phyloP scores from a whole-genome alignment of 2,113 vertebrate genomes.

The Daubentonia madagascariensis region DNA sequence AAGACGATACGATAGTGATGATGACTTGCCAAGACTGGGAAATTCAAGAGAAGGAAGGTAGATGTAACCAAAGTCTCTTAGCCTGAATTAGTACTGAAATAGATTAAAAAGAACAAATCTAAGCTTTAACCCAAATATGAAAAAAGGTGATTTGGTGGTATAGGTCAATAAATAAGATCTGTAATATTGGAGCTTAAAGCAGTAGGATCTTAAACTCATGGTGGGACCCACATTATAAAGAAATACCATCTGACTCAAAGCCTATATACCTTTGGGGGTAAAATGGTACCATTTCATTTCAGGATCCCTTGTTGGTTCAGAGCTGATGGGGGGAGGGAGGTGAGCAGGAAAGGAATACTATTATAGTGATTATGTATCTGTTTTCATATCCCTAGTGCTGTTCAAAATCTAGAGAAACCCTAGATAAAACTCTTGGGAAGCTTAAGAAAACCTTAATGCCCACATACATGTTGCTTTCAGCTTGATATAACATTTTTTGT shows the following conservation, averaged over 20 bases:
- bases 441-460: neutral
- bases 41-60: conserved; percentile 89
- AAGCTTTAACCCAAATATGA: neutral
- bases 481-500: neutral
- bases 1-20: conserved; percentile 95
- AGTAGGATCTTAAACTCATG: neutral
- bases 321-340: neutral
- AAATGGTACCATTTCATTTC: conserved; percentile 9
- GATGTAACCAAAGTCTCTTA: neutral
- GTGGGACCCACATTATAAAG: neutral
- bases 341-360: neutral
- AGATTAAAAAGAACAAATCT: neutral
- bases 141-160: neutral
- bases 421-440: neutral
- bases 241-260: neutral
- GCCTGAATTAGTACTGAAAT: neutral
- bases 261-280: neutral
- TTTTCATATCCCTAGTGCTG: neutral
- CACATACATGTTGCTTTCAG: neutral
- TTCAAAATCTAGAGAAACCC: neutral
- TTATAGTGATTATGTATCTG: neutral
- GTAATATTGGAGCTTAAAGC: neutral
- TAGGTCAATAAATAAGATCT: neutral
- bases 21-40: conserved; percentile 92
- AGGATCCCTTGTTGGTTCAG: neutral